Evolutionary conservation across 2,797 vertebrate species (phyloP), one percentile per base, ranked within the genome.

Genomic region (Adrianichthys oophorus): DNA sequence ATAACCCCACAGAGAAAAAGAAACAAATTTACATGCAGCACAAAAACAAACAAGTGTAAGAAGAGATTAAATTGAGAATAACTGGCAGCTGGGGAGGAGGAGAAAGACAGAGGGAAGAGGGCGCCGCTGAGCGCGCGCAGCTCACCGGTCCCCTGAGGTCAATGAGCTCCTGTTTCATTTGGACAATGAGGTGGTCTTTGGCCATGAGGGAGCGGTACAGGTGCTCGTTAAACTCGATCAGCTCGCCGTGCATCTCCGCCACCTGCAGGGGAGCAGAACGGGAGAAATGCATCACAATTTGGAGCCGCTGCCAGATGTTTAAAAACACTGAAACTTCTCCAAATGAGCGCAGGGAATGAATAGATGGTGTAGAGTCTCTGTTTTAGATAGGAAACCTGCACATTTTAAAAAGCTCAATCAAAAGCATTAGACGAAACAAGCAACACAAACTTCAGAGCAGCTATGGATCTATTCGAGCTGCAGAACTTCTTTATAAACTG

Each of bases 121-220:
- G 13, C 41, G 46, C 29, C 37, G 43, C 56, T 40, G 54, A 45
- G 50, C 49, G 14, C 29, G 42, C 54, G 41, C 56, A 61, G 57
- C 95, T 91, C 85, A 99, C 97, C 0, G 95, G 96, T 17, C 97
- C 97, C 74, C 97, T 91, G 56, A 98, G 86, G 86, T 99, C 97
- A 23, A 99, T 98, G 24, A 99, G 94, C 68, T 99, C 97, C 83
- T 97, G 96, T 76, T 95, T 94, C 97, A 99, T 99, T 85, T 99
- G 97, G 66, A 92, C 90, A 58, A 99, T 95, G 21, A 98, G 95
- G 65, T 95, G 91, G 83, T 99, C 97, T 91, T 98, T 98, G 72
- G 95, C 95, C 88, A 98, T 95, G 80, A 99, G 90, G 49, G 94
- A 94, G 23, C 96, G 92, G 80, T 99, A 98, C 56, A 98, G 92